Evolutionary conservation across 2,888 invertebrate species (phyloP).

Genomic region (Operophtera brumata): DNA sequence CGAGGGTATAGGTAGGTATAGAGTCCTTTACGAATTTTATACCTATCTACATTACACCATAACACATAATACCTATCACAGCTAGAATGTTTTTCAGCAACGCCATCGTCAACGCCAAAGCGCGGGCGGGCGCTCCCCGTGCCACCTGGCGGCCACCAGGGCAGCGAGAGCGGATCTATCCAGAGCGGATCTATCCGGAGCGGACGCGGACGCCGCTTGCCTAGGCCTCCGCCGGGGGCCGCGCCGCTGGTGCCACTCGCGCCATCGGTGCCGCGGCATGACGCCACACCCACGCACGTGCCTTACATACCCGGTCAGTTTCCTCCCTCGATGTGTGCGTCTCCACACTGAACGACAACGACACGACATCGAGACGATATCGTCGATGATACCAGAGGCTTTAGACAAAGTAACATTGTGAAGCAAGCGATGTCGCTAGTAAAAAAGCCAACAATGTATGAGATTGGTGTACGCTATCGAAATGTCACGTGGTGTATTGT

Average conservation of each 20-base stretch:
- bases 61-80: background rate
- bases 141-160: constrained; percentile 29
- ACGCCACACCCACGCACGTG: constrained; percentile 63
- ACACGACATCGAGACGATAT: too few relatives aligned
- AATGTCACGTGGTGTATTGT: too few relatives aligned
- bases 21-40: too few relatives aligned
- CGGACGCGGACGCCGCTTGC: constrained; percentile 63
- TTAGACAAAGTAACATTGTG: too few relatives aligned
- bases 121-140: constrained; percentile 31
- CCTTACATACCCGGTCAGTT: constrained; percentile 70
- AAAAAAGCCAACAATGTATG: too few relatives aligned
- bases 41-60: too few relatives aligned
- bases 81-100: constrained; percentile 48
- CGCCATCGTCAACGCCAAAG: constrained; percentile 68
- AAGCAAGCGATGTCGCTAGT: too few relatives aligned
- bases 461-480: too few relatives aligned
- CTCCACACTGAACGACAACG: too few relatives aligned
- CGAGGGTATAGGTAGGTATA: too few relatives aligned
- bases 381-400: too few relatives aligned
- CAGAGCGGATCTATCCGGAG: constrained; percentile 62
- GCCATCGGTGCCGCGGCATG: constrained; percentile 30
- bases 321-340: too few relatives aligned
- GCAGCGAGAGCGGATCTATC: constrained; percentile 65
- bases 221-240: constrained; percentile 62
- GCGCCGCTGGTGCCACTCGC: constrained; percentile 43